Conservation (phyloP, 2,797 vertebrate species). For the Dendrocincla tyrannina region DNA sequence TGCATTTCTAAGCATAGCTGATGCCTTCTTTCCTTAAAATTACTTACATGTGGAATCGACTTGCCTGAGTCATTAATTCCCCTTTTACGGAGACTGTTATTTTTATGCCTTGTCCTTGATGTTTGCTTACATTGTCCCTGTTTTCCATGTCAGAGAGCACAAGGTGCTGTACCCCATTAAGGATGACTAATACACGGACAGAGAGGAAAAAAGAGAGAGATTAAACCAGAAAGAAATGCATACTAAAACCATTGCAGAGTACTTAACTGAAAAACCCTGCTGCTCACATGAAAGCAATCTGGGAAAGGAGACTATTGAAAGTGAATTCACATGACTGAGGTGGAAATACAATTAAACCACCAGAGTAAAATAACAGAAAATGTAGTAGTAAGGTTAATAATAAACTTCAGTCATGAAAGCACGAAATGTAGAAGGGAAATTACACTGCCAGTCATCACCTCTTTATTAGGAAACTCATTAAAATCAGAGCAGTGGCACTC, state of each 20-base stretch:
- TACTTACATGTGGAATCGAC: slow-evolving; percentile 30
- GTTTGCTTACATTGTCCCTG: background rate
- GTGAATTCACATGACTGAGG: background rate
- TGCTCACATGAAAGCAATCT: slow-evolving; percentile 9
- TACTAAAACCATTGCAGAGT: background rate
- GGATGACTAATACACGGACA: slow-evolving; percentile 38
- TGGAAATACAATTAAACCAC: slow-evolving; percentile 35
- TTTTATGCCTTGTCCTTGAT: slow-evolving; percentile 21
- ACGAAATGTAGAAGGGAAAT: slow-evolving; percentile 26
- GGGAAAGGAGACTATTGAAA: slow-evolving; percentile 45
- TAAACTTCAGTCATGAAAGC: slow-evolving; percentile 12
- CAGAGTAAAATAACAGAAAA: slow-evolving; percentile 29
- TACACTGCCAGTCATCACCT: slow-evolving; percentile 20
- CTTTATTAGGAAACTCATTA: slow-evolving; percentile 33
- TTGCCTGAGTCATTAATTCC: slow-evolving; percentile 36
- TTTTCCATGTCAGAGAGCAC: slow-evolving; percentile 59
- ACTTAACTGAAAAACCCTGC: slow-evolving; percentile 37
- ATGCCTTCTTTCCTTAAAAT: slow-evolving; percentile 57
- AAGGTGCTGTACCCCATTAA: slow-evolving; percentile 47
- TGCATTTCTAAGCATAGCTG: slow-evolving; percentile 47
- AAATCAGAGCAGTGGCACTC: background rate
- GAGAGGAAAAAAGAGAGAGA: background rate
- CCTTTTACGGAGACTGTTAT: slow-evolving; percentile 4
- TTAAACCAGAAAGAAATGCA: slow-evolving; percentile 22
- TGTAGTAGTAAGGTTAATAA: slow-evolving; percentile 45